Conservation (phyloP, 1,140 invertebrate genomes). For the Orchestia grillus region DNA sequence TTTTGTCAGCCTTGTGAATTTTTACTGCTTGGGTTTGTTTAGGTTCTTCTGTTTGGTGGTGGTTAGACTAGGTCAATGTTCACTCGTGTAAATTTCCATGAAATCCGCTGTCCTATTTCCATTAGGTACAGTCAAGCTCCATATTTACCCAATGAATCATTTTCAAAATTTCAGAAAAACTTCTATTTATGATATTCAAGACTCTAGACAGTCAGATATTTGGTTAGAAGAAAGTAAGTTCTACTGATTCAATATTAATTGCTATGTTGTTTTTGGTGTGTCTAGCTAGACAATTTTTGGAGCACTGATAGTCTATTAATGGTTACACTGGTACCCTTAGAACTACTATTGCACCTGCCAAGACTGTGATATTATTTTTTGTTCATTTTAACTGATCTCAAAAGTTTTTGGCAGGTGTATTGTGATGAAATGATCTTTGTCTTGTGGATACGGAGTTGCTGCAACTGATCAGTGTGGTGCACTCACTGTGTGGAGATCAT, state of each 20-base stretch:
- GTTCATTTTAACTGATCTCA: slow-evolving; percentile 43
- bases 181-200: not conserved
- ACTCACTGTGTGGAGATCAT: not conserved
- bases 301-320: not conserved
- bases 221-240: not conserved
- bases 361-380: slow-evolving; percentile 45
- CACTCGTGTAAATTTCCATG: not conserved
- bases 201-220: not conserved
- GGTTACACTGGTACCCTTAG: not conserved
- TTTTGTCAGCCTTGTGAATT: not conserved
- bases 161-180: not conserved
- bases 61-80: not conserved
- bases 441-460: not conserved
- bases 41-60: not conserved
- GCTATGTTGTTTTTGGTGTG: not conserved
- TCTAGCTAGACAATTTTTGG: not conserved
- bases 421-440: not conserved
- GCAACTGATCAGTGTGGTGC: not conserved
- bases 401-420: not conserved
- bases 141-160: not conserved
- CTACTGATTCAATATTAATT: not conserved
- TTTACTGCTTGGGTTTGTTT: not conserved
- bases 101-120: not conserved
- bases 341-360: not conserved
- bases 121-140: not conserved